Evolutionary conservation across 2,113 vertebrate genomes (phyloP).

Genomic region (Heptranchias perlo): DNA sequence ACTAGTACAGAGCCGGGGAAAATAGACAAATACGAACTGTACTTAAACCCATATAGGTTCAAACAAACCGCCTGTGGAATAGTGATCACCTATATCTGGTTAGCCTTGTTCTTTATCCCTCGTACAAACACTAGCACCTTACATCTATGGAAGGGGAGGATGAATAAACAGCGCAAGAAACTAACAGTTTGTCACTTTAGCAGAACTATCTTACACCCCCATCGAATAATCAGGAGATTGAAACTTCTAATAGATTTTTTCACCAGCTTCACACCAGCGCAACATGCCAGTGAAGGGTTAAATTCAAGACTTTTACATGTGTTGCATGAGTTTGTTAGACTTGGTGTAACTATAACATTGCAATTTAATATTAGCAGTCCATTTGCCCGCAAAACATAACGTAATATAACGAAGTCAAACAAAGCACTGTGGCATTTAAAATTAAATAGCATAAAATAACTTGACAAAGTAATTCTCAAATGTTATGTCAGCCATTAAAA

Average conservation of each 20-base stretch:
- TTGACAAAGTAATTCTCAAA: background rate
- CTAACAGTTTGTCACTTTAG: background rate
- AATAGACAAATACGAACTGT: background rate
- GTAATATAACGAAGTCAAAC: background rate
- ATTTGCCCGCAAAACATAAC: background rate
- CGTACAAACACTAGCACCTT: background rate
- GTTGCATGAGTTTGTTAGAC: background rate
- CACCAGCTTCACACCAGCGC: background rate
- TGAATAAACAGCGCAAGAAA: background rate
- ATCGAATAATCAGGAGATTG: background rate
- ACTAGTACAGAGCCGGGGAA: background rate
- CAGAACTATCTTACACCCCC: too few relatives aligned
- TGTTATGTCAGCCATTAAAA: background rate
- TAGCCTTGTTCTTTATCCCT: background rate
- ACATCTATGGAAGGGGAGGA: background rate
- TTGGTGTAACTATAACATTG: background rate
- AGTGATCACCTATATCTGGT: background rate
- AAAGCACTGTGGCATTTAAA: background rate
- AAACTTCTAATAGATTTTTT: background rate
- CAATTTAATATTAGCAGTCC: background rate
- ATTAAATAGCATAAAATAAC: background rate
- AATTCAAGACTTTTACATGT: background rate
- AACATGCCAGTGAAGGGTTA: background rate
- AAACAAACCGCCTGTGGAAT: background rate
- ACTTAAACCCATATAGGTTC: background rate